Evolutionary conservation across 1,140 invertebrate species (phyloP).

Genomic region (Drosophila miranda): DNA sequence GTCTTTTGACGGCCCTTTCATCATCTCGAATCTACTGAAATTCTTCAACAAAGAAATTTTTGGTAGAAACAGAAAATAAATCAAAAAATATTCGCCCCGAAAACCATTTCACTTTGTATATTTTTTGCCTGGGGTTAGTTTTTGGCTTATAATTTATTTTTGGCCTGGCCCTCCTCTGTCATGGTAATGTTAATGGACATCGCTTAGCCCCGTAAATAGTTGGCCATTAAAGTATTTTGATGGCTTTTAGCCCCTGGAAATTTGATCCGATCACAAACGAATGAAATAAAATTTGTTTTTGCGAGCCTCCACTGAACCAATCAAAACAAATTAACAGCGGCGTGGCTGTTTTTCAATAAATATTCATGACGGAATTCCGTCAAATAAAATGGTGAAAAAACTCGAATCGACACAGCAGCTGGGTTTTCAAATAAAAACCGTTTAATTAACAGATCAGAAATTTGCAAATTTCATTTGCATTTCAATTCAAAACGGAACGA

Average conservation of each 20-base stretch:
- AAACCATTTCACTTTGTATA: constrained; percentile 51
- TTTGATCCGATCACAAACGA: constrained; percentile 32
- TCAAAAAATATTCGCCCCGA: constrained; percentile 30
- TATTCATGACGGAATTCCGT: constrained; percentile 69
- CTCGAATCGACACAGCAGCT: constrained; percentile 7
- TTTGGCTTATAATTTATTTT: constrained; percentile 28
- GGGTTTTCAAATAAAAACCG: constrained; percentile 19
- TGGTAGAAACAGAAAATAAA: constrained; percentile 25
- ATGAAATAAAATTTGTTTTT: constrained; percentile 25
- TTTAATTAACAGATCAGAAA: constrained; percentile 62
- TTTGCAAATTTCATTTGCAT: constrained; percentile 58
- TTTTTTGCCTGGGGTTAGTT: constrained; percentile 13
- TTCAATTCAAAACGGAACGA: constrained; percentile 29
- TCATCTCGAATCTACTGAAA: constrained; percentile 48
- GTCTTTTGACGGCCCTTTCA: constrained; percentile 64
- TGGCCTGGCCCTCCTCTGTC: constrained; percentile 15
- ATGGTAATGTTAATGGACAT: constrained; percentile 55
- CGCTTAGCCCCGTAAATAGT: constrained; percentile 43
- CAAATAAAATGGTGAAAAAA: constrained; percentile 27
- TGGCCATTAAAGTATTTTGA: constrained; percentile 51
- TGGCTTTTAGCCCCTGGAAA: constrained; percentile 43
- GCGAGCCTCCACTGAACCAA: constrained; percentile 44
- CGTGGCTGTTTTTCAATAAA: constrained; percentile 49
- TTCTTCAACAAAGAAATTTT: constrained; percentile 46
- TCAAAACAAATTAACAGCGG: constrained; percentile 65